Base-by-base conservation (phyloP, 2,113 vertebrate genomes). In the Genyomyrus donnyi region DNA sequence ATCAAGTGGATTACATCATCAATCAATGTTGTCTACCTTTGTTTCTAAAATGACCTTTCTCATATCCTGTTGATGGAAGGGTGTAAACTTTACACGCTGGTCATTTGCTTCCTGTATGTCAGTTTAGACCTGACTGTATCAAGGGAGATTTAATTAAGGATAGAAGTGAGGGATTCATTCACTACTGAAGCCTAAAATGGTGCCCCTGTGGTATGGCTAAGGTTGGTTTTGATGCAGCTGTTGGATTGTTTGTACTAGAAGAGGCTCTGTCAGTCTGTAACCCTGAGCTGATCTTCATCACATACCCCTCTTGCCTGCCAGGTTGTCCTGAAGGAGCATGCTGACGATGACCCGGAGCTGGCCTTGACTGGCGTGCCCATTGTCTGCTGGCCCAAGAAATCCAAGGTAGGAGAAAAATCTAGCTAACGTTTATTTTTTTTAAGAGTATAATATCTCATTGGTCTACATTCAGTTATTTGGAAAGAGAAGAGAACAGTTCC, bases 241-340 rank as follows among this genome's bases (percentile, higher is more conserved):
- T 10, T 46, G 83, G 83, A 3, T 45, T 85, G 8, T 50, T 86
- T 24, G 17, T 80, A 42, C 31, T 80, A 42, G 70, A 11, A 85
- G 46, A 9, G 84, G n/a, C 2, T 86, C 84, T 50, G n/a, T 80
- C 5, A 80, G 35, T 35, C 31, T 80, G 74, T 80, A 3, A 19
- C 50, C 15, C 85, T 31, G 24, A 52, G 31, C 6, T 27, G 49
- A 50, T 11, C 2, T 35, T 87, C 24, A 53, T 48, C 21, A 35
- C 52, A 7, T 42, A 27, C 53, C 17, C 83, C 80, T 86, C n/a
- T n/a, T 89, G 17, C 62, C 62, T 17, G 48, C 92, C 94, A 98
- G 98, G 97, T 96, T 27, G 96, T 99, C 19, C 94, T 99, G 93
- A 98, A 98, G 93, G 98, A 99, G 90, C 98, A 99, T 2, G 97